Evolutionary conservation across 1,140 invertebrate species (phyloP), one percentile per base, ranked within the genome.

Genomic region (Contarinia nasturtii): DNA sequence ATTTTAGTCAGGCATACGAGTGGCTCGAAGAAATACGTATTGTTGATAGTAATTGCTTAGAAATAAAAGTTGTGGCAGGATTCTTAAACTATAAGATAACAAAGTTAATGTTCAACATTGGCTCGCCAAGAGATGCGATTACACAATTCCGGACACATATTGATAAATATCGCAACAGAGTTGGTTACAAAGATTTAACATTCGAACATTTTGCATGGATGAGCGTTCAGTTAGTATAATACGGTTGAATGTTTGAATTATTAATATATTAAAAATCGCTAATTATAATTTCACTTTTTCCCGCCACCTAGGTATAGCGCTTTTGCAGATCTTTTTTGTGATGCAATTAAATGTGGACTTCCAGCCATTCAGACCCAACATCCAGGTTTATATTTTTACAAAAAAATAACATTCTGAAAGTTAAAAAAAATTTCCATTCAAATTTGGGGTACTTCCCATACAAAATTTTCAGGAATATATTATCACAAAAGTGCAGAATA

Each of bases 201-300:
- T 93, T 97, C 72, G 93, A 98, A 63, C 91, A 97, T 66, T 78
- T 87, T 70, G 88, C 88, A 4, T 98, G 93, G 92, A 76, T 98
- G 61, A 82, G 89, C n/a, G 85, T 84, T 70, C 93, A 97, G 74
- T 95, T 70, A 71, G 72, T 66, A 34, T 33, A 33, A 44, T 44
- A 8, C 7, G 18, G 43, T 17, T 21, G 33, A 8, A 34, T 34
- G 7, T 8, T 34, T 34, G 7, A 34, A 14, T 34, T 34, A 7
- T 34, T 7, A 34, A 34, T 34, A 8, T 34, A 8, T 14, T 34
- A 34, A 34, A 34, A 34, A 34, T 34, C 7, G 33, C 7, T 7
- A 8, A 40, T 11, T 40, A 40, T 40, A 7, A 11, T 40, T 40
- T n/a, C n/a, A n/a, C n/a, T 40, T 40, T 40, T 15, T 40, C 5